Evolutionary conservation across 2,888 invertebrate species (phyloP).

Genomic region (Leucoma salicis): DNA sequence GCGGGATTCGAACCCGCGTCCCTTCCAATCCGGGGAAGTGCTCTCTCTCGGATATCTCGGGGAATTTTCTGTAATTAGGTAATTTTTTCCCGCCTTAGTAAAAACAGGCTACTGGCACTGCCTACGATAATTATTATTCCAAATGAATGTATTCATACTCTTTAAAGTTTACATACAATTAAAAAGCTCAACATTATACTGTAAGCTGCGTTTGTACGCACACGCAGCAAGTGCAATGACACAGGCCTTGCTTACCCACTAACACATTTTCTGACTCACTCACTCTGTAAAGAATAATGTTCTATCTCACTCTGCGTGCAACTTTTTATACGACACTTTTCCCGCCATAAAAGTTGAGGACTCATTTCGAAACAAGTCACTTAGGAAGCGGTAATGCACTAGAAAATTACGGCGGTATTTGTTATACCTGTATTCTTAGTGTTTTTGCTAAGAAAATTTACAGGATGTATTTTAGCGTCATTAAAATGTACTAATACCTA

Average conservation of each 20-base stretch:
- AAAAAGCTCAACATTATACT: constrained; percentile 11
- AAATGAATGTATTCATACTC: neutral
- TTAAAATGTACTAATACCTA: too few species aligned
- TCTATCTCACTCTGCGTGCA: constrained; percentile 44
- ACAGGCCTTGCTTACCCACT: constrained; percentile 64
- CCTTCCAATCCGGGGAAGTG: too few species aligned
- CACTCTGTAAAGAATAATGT: constrained; percentile 32
- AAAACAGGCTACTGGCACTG: too few species aligned
- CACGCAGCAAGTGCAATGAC: constrained; percentile 60
- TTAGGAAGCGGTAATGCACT: constrained; percentile 33
- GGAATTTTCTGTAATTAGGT: too few species aligned
- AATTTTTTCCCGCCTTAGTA: too few species aligned
- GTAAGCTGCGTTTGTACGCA: constrained; percentile 19
- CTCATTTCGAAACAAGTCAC: constrained; percentile 51
- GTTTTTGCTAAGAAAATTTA: neutral
- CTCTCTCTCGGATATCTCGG: too few species aligned
- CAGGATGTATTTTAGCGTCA: too few species aligned
- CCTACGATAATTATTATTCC: neutral
- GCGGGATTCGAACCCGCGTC: too few species aligned
- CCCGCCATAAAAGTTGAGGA: constrained; percentile 59
- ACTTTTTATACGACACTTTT: constrained; percentile 64
- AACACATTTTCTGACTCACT: constrained; percentile 61
- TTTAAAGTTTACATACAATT: constrained; percentile 10
- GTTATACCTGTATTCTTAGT: neutral
- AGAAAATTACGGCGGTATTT: constrained; percentile 20